Evolutionary conservation across 37 sponge, comb jelly and placozoan species (phyloP).

Genomic region (Ianthella basta): DNA sequence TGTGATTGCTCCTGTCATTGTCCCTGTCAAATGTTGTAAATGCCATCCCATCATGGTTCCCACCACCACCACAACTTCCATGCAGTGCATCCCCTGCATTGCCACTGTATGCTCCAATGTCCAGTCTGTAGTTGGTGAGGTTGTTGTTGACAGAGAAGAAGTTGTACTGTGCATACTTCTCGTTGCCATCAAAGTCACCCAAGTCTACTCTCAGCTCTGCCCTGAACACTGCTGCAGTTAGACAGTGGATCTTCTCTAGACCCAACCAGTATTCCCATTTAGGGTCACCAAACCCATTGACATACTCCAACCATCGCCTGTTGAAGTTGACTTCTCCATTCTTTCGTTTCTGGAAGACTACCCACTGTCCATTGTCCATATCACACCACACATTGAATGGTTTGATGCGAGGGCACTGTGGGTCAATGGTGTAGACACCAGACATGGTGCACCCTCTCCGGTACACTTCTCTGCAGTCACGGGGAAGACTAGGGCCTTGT

Average conservation of each 20-base stretch:
- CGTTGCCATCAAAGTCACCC: neutral
- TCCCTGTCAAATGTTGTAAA: conserved; percentile 31
- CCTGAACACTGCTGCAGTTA: neutral
- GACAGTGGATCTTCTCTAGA: neutral
- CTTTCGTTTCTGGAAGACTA: neutral
- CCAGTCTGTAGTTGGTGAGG: neutral
- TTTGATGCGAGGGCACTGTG: conserved; percentile 2
- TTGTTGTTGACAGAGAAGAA: conserved; percentile 1
- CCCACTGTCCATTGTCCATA: neutral
- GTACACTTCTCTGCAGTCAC: conserved; percentile 2
- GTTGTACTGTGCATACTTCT: conserved; percentile 10
- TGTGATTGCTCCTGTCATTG: too few species aligned
- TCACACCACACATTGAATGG: conserved; percentile 10
- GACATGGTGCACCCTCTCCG: neutral
- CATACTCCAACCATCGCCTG: neutral
- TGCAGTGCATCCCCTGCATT: neutral
- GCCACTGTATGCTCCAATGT: neutral
- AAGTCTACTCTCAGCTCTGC: conserved; percentile 21
- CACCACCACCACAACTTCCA: neutral
- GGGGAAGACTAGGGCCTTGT: neutral
- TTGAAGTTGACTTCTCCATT: too few species aligned
- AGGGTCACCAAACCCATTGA: conserved; percentile 25
- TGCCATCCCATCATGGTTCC: neutral
- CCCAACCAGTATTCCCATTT: conserved; percentile 10
- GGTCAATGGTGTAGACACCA: conserved; percentile 16